phyloP scores from a whole-genome alignment of 2,888 invertebrate genomes.

The Noctua janthina region DNA sequence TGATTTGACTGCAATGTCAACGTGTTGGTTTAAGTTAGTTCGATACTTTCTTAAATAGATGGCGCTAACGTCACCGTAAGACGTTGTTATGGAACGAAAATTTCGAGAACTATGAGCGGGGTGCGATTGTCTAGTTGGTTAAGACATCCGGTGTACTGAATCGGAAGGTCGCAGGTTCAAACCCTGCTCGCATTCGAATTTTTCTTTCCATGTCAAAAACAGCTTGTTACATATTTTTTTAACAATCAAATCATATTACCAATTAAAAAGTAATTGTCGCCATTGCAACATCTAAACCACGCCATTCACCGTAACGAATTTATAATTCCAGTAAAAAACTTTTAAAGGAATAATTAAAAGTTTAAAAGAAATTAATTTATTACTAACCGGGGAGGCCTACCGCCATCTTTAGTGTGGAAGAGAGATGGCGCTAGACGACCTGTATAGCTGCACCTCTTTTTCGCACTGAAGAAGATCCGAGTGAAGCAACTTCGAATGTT shows the following conservation, averaged over 20 bases:
- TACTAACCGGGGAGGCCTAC: slow-evolving; percentile 37
- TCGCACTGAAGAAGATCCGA: neutral
- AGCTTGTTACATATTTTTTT: neutral
- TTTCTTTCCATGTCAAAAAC: too few species aligned
- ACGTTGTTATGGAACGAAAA: too few species aligned
- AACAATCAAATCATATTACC: neutral
- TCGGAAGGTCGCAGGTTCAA: too few species aligned
- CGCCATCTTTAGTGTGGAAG: neutral
- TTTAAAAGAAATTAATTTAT: slow-evolving; percentile 64
- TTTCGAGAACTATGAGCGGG: too few species aligned
- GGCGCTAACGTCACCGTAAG: too few species aligned
- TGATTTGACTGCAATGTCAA: too few species aligned
- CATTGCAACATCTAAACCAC: slow-evolving; percentile 37
- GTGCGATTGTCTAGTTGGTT: too few species aligned
- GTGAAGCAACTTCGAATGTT: slow-evolving; percentile 56
- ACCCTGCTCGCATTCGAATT: too few species aligned
- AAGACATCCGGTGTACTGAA: too few species aligned
- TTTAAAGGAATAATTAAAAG: slow-evolving; percentile 64
- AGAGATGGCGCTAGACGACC: neutral
- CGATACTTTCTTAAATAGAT: too few species aligned
- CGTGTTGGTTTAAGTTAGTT: too few species aligned
- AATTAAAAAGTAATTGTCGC: slow-evolving; percentile 9
- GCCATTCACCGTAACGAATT: slow-evolving; percentile 39
- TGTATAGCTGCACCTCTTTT: neutral
- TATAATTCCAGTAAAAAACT: slow-evolving; percentile 52